Conservation (phyloP, 2,113 vertebrate genomes). For the Poecilia latipinna region DNA sequence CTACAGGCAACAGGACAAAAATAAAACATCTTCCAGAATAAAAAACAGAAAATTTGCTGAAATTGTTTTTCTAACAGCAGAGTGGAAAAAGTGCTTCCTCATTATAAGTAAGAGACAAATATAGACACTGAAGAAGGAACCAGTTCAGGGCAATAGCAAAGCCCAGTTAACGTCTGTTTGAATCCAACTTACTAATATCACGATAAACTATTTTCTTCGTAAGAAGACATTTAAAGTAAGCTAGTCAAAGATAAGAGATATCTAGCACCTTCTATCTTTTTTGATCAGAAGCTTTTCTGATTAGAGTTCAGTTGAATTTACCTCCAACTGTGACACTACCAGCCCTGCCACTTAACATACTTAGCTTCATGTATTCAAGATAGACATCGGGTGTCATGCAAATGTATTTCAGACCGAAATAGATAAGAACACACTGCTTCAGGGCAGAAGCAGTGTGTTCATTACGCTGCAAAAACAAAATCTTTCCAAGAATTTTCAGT, state of each 20-base stretch:
- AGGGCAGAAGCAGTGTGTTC: neutral
- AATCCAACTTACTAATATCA: neutral
- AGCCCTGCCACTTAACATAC: neutral
- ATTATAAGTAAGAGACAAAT: conserved; percentile 16
- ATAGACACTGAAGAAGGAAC: neutral
- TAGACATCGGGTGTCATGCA: neutral
- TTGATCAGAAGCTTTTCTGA: too few species aligned
- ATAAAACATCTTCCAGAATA: neutral
- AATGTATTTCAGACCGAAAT: neutral
- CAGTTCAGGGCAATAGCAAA: neutral
- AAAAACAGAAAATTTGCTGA: conserved; percentile 11
- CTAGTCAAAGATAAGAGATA: too few species aligned
- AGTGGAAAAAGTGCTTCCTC: conserved; percentile 36
- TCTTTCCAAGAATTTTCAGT: too few species aligned
- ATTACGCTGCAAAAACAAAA: too few species aligned
- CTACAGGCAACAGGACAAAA: conserved; percentile 5
- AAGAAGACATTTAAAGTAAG: too few species aligned
- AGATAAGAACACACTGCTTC: neutral
- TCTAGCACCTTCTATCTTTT: too few species aligned
- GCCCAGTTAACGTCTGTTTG: neutral
- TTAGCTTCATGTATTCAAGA: neutral
- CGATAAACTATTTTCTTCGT: too few species aligned
- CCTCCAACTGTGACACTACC: neutral
- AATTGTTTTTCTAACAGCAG: conserved; percentile 28
- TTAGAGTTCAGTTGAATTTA: neutral